These are phyloP conservation scores for Lateolabrax maculatus DNA, from an alignment of 2,797 vertebrate species.

Conservation along the genomic window DNA sequence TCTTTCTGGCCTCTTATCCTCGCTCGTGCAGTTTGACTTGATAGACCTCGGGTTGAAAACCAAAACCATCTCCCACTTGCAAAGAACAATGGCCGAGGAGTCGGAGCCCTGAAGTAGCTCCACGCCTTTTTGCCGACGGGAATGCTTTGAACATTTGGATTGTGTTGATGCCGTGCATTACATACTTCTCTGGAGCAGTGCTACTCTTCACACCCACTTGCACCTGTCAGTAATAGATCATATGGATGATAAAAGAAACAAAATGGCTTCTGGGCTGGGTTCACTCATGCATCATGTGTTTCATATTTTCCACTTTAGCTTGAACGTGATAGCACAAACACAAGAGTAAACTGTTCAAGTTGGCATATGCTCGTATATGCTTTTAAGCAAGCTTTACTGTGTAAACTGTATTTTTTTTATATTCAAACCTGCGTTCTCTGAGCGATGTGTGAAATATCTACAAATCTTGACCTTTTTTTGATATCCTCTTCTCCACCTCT, in stretches of 20 bases:
- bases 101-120: conserved; percentile 50
- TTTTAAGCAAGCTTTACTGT: conserved; percentile 8
- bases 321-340: conserved; percentile 7
- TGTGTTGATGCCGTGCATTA: conserved; percentile 47
- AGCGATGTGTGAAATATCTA: conserved; percentile 21
- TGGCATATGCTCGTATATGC: no score
- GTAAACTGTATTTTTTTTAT: conserved; percentile 22
- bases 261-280: conserved; percentile 55
- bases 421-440: conserved; percentile 21
- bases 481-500: conserved; percentile 14
- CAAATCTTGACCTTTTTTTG: conserved; percentile 1
- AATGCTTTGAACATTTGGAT: conserved; percentile 68
- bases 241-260: conserved; percentile 75
- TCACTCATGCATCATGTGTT: conserved; percentile 54
- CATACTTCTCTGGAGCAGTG: conserved; percentile 52
- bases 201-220: conserved; percentile 74
- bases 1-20: conserved; percentile 53
- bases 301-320: conserved; percentile 50
- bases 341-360: conserved; percentile 2
- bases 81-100: conserved; percentile 66
- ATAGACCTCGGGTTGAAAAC: conserved; percentile 56
- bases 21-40: conserved; percentile 34
- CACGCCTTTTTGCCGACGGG: conserved; percentile 41
- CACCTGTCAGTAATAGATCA: conserved; percentile 81
- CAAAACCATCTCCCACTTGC: conserved; percentile 63